Conservation (phyloP, 2,797 vertebrate species). For the Novumbra hubbsi region DNA sequence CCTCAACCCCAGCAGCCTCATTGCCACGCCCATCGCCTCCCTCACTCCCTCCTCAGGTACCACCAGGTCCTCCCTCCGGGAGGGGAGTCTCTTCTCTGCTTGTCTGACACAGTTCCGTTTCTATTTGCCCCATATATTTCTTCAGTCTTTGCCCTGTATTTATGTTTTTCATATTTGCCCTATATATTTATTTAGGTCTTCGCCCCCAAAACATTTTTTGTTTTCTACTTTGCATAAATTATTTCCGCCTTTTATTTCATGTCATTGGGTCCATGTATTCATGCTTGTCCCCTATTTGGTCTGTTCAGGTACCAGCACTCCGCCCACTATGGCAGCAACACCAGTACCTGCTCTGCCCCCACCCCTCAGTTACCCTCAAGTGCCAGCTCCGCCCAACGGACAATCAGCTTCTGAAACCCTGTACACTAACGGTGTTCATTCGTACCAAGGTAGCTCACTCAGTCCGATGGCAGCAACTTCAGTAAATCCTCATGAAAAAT, state of each 20-base stretch:
- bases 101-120: not conserved
- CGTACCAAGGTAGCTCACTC: constrained; percentile 84
- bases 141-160: not conserved
- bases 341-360: constrained; percentile 87
- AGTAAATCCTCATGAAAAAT: not conserved
- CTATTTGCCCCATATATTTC: no score
- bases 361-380: constrained; percentile 84
- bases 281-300: not conserved
- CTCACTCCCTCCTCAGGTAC: constrained; percentile 79
- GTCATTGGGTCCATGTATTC: not conserved
- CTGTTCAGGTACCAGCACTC: constrained; percentile 88
- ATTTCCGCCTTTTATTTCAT: not conserved
- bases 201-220: not conserved
- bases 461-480: not conserved
- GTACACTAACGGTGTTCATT: constrained; percentile 89
- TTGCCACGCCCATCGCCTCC: constrained; percentile 86
- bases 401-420: constrained; percentile 85
- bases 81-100: not conserved
- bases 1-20: constrained; percentile 90
- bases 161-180: not conserved
- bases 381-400: constrained; percentile 83
- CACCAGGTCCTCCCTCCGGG: not conserved
- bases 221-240: no score
- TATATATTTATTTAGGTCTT: not conserved
- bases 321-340: constrained; percentile 87